Evolutionary conservation across 2,797 vertebrate species (phyloP), one percentile per base, ranked within the genome.

Genomic region (Bradypodion pumilum): DNA sequence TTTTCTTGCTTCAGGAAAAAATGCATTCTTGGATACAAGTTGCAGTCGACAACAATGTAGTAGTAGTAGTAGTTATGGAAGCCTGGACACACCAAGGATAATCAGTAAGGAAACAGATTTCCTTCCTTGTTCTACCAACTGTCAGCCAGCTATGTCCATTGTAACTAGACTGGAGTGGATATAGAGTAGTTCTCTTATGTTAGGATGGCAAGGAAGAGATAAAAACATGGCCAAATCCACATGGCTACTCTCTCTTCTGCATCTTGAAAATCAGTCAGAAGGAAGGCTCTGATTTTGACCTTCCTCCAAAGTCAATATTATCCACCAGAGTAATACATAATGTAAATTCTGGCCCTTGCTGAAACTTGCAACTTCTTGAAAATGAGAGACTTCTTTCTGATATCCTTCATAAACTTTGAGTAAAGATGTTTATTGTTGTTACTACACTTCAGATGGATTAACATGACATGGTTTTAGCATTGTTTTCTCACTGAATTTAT

Each of bases 361-460:
- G 37, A 62, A 68, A 83, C 80, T 84, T 70, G n/a, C 0, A 0
- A 5, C 25, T 5, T 3, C 52, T 7, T 19, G 73, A 49, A 66
- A 85, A 82, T 75, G 70, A n/a, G 85, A 62, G 82, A 80, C 65
- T 73, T 76, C 74, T 78, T 87, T 77, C 35, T 63, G 44, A 81
- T 40, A 77, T 21, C 7, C 60, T 84, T 72, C 81, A n/a, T 68
- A 82, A 79, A 0, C 21, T 40, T 79, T 29, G 2, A 80, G 42
- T 3, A 80, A 21, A 27, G 74, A 59, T 2, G 65, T 2, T 40
- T 32, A 42, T 7, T 15, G 63, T 78, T 74, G 63, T 15, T 16
- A 49, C 0, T 4, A 0, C 4, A 13, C 19, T 69, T 85, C 56
- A 56, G 29, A 81, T n/a, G 78, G 32, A 84, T 46, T 83, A 84